A percentile compares a stretch with the other conserved stretches of the same genome.
Evolutionary conservation across 2,888 invertebrate genomes (phyloP).

Genomic region (Ferdinandea cuprea): DNA sequence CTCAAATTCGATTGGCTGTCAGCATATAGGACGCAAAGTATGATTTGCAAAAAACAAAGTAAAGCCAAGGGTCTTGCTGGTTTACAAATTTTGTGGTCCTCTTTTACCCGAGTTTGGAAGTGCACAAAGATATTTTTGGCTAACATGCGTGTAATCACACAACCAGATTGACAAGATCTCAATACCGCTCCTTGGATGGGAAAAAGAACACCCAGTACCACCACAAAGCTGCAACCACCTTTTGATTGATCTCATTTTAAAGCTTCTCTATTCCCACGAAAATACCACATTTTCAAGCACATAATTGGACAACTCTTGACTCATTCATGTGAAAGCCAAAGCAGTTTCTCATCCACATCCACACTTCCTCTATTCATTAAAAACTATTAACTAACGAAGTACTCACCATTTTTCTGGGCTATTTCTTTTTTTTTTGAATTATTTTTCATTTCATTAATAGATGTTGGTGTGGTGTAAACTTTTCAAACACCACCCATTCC

Average conservation of each 20-base stretch:
- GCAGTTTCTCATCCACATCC: background rate
- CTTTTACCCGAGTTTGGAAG: too few species aligned
- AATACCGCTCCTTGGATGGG: too few species aligned
- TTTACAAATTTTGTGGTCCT: too few species aligned
- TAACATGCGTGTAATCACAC: too few species aligned
- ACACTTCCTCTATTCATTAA: background rate
- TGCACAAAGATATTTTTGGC: too few species aligned
- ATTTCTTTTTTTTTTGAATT: background rate
- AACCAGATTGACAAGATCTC: too few species aligned
- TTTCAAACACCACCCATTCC: constrained; percentile 18
- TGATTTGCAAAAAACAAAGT: too few species aligned
- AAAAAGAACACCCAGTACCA: too few species aligned
- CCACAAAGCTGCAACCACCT: too few species aligned
- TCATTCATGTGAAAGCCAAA: background rate
- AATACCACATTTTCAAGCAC: background rate
- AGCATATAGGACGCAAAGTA: too few species aligned
- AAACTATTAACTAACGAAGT: constrained; percentile 1
- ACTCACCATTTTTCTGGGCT: background rate
- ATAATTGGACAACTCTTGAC: background rate
- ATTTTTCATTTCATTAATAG: background rate
- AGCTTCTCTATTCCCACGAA: background rate
- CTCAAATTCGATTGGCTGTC: too few species aligned
- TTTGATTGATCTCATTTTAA: background rate
- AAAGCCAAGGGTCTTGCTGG: too few species aligned
- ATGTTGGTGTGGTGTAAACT: background rate